Evolutionary conservation across 64 coral and sea anemone genomes (phyloP).

Genomic region (Stichodactyla mertensii): DNA sequence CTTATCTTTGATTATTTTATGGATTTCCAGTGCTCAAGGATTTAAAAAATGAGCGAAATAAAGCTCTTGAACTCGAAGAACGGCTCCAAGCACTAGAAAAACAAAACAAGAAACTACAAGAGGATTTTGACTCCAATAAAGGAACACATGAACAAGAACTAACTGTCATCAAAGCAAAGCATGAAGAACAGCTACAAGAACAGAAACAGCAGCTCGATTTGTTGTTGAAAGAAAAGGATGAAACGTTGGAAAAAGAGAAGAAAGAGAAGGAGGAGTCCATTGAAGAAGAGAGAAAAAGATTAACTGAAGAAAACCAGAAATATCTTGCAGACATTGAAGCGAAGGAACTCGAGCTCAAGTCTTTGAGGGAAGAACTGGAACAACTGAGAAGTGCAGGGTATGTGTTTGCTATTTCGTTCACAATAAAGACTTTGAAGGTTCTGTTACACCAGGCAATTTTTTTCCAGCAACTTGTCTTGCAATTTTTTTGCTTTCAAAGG

Average conservation of each 20-base stretch:
- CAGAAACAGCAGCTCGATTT: slow-evolving; percentile 67
- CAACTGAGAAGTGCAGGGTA: slow-evolving; percentile 2
- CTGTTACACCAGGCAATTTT: too few species aligned
- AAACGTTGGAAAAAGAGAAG: slow-evolving; percentile 51
- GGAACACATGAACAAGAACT: slow-evolving; percentile 53
- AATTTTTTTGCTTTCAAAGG: too few species aligned
- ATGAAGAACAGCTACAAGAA: slow-evolving; percentile 66
- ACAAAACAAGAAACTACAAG: slow-evolving; percentile 43
- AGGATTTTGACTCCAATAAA: slow-evolving; percentile 50
- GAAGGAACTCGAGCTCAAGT: slow-evolving; percentile 55
- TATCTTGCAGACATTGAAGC: slow-evolving; percentile 52
- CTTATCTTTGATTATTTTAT: not conserved
- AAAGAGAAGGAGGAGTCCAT: slow-evolving; percentile 45
- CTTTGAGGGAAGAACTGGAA: slow-evolving; percentile 73
- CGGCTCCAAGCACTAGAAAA: slow-evolving; percentile 54
- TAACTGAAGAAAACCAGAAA: slow-evolving; percentile 70
- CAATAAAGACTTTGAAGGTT: too few species aligned
- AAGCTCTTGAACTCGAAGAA: slow-evolving; percentile 60
- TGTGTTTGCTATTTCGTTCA: not conserved
- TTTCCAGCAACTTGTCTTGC: too few species aligned
- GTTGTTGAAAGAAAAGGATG: slow-evolving; percentile 68
- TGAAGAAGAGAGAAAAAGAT: slow-evolving; percentile 70
- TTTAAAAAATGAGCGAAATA: slow-evolving; percentile 75
- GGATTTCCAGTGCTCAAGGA: slow-evolving; percentile 60
- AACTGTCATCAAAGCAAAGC: slow-evolving; percentile 36